A percentile compares a stretch with the other conserved stretches of the same genome.
phyloP scores from a whole-genome alignment of 2,888 invertebrate genomes.

The Meiosimyza decipiens region DNA sequence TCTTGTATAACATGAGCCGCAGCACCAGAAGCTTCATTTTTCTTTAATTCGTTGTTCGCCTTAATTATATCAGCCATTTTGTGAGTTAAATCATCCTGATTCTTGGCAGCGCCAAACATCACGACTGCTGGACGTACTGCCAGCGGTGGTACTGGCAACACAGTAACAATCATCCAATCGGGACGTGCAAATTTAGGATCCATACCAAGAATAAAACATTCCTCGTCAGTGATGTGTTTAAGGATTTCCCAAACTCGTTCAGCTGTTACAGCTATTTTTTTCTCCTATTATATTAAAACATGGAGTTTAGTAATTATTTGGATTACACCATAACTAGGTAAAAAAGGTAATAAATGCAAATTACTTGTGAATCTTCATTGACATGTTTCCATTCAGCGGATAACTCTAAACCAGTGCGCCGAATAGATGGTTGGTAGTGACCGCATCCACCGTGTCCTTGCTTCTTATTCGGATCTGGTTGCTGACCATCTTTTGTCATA shows the following conservation, averaged over 20 bases:
- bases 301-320: not conserved
- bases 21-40: conserved; percentile 96
- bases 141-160: conserved; percentile 96
- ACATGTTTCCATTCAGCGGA: conserved; percentile 98
- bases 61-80: conserved; percentile 99
- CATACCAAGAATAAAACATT: conserved; percentile 94
- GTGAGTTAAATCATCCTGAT: conserved; percentile 99
- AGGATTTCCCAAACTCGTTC: conserved; percentile 98
- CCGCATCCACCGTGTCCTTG: conserved; percentile 95
- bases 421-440: conserved; percentile 94
- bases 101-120: conserved; percentile 96
- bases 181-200: conserved; percentile 97
- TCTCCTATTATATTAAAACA: conserved; percentile 70
- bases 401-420: conserved; percentile 90
- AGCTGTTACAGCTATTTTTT: conserved; percentile 92
- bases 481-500: conserved; percentile 80
- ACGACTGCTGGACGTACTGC: conserved; percentile 97
- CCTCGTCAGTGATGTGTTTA: conserved; percentile 95
- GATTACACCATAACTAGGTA: not conserved
- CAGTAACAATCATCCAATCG: conserved; percentile 99
- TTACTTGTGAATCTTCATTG: conserved; percentile 92
- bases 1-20: conserved; percentile 97
- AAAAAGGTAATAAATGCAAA: not conserved
- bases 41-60: conserved; percentile 93
- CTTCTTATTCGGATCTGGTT: conserved; percentile 69